Base-by-base conservation (phyloP, 1,140 invertebrate genomes). In the Calliopsis andreniformis region DNA sequence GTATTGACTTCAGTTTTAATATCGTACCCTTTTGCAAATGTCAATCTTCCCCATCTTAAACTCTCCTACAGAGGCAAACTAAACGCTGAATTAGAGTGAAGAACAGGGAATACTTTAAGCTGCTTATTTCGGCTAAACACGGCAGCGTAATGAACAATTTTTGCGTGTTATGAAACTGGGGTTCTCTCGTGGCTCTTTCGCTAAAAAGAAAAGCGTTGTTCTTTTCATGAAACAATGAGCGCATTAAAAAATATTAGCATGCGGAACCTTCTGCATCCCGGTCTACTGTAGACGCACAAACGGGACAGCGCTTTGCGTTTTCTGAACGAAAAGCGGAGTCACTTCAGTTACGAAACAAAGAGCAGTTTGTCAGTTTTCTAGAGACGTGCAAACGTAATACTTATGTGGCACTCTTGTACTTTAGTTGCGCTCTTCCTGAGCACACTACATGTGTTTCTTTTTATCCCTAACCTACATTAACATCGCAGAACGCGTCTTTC, bases 401-500 rank as follows among this genome's bases (percentile, higher is more conserved):
- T 78, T 66, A 45, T 20, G 69, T 51, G 45, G 8, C 66, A 71
- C 73, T 73, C 68, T 70, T 66, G 61, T 58, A 23, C 45, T 39
- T 39, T 25, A 42, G 75, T 45, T 68, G 55, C 64, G 67, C 75
- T 80, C 78, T 84, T 72, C 35, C 63, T 49, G 53, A 49, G 59
- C 42, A 61, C 59, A 56, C 23, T 32, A 71, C 62, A 63, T 53
- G 76, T 78, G 39, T 82, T 85, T 72, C 77, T 86, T 86, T 80
- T 49, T 67, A 71, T 59, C 75, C 80, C 62, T 70, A 80, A 83
- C 76, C 71, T 83, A 83, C 78, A 85, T 87, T 83, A 86, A 86
- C 83, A 61, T 78, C 66, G 71, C 18, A 28, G 64, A 64, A 23
- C 69, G 63, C 64, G 63, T 69, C 58, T 75, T 70, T 78, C 70